Evolutionary conservation across 2,888 invertebrate genomes (phyloP).

Genomic region (Drosophila mimica): DNA sequence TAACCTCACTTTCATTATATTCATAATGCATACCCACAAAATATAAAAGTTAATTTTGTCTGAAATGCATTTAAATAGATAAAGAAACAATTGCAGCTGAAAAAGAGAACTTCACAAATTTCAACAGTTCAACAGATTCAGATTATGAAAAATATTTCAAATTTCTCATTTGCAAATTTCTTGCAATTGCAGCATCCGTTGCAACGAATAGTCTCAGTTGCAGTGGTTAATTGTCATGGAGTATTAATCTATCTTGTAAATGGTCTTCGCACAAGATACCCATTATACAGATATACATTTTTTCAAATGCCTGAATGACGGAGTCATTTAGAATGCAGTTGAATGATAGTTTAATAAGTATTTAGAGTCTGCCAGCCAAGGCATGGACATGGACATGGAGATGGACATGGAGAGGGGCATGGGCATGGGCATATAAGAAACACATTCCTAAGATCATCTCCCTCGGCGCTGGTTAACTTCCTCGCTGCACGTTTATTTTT

Average conservation of each 20-base stretch:
- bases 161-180: background rate
- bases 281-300: background rate
- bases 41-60: no score
- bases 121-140: background rate
- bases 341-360: slow-evolving; percentile 31
- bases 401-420: background rate
- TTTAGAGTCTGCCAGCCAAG: slow-evolving; percentile 17
- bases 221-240: background rate
- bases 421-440: slow-evolving; percentile 14
- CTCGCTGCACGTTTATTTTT: slow-evolving; percentile 43
- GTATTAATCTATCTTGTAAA: background rate
- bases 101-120: background rate
- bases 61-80: background rate
- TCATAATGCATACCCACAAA: background rate
- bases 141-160: no score
- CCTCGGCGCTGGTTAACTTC: slow-evolving; percentile 32
- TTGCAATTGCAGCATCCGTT: slow-evolving; percentile 10
- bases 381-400: background rate
- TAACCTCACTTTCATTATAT: slow-evolving; percentile 1
- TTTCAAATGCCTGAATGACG: background rate
- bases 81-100: no score
- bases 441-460: slow-evolving; percentile 50
- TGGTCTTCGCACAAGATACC: background rate
- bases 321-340: background rate
- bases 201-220: background rate